Base-by-base conservation (phyloP, 1,140 invertebrate species). In the Drosophila melanogaster region DNA sequence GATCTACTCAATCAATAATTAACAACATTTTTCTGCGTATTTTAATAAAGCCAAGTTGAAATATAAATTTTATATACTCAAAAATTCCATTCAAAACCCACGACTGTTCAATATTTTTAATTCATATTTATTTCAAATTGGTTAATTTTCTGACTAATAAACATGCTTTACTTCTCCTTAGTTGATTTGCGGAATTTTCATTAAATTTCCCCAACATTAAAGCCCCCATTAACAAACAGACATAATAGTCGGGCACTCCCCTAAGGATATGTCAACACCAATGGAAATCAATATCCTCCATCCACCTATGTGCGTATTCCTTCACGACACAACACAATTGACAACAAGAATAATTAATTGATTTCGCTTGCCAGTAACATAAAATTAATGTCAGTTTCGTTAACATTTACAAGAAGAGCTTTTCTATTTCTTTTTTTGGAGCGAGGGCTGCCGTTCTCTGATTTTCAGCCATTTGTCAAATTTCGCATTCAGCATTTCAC, bases 381-480 rank as follows among this genome's bases (percentile, higher is more conserved):
- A 77, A 77, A 80, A 80, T 84, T 86, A 86, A 84, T 85, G 72
- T 65, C 71, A 56, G 71, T 80, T 77, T 76, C 72, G 71, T 65
- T 76, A 76, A 19, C 72, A 76, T 66, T 74, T 71, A 71, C 67
- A 71, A 71, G 67, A 30, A 22, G 43, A 49, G 37, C 49, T 51
- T 64, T 41, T 40, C 58, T 59, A 33, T 62, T 60, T 60, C 19
- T 38, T 53, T 35, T 35, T 46, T 37, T 24, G 8, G 37, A 10
- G 5, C 38, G 15, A 33, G n/a, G 53, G n/a, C 40, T 47, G 75
- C 41, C 70, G 69, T 70, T 83, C 70, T 65, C 44, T 72, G 79
- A 75, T 57, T 70, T 83, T 37, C 65, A 58, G 70, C 74, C 79
- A 87, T 87, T 87, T 87, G 84, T 87, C 83, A 87, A 87, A 83